A percentile compares a stretch with the other conserved stretches of the same genome.
Conservation (phyloP, 1,140 invertebrate species). For the Nylanderia fulva region DNA sequence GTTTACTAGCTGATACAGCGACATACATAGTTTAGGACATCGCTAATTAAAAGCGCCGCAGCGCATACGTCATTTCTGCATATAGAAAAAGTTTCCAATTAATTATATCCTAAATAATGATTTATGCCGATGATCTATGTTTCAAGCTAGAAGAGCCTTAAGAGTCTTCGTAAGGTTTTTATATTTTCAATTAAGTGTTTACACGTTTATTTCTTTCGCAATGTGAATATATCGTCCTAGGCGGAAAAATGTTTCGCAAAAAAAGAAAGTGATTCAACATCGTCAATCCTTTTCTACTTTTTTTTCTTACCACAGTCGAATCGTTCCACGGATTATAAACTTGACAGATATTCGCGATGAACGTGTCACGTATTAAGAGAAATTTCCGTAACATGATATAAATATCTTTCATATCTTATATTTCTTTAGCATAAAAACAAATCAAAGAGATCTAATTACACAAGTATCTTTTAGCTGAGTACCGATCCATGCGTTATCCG, state of each 20-base stretch:
- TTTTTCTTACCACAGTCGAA: constrained; percentile 30
- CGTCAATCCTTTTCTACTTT: not conserved
- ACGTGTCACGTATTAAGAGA: not conserved
- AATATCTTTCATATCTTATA: constrained; percentile 9
- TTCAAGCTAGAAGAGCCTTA: constrained; percentile 33
- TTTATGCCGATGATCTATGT: constrained; percentile 36
- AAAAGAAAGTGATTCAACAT: not conserved
- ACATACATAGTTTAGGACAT: constrained; percentile 2
- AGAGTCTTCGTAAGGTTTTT: constrained; percentile 30
- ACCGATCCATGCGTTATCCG: not conserved
- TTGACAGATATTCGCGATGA: constrained; percentile 21
- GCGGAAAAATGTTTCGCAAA: constrained; percentile 20
- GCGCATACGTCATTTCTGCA: not conserved
- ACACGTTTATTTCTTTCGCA: constrained; percentile 1
- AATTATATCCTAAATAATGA: constrained; percentile 25
- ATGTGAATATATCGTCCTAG: constrained; percentile 15
- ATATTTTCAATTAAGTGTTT: constrained; percentile 40
- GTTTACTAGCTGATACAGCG: constrained; percentile 30
- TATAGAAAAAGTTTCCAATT: constrained; percentile 29
- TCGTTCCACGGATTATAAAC: not conserved
- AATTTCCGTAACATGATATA: constrained; percentile 10
- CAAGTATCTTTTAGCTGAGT: constrained; percentile 15
- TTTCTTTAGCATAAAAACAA: constrained; percentile 41
- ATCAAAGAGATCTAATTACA: constrained; percentile 38
- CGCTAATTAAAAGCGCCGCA: constrained; percentile 33